These are phyloP conservation scores for Procavia capensis DNA, from an alignment of 2,113 vertebrate species.

Conservation along the genomic window DNA sequence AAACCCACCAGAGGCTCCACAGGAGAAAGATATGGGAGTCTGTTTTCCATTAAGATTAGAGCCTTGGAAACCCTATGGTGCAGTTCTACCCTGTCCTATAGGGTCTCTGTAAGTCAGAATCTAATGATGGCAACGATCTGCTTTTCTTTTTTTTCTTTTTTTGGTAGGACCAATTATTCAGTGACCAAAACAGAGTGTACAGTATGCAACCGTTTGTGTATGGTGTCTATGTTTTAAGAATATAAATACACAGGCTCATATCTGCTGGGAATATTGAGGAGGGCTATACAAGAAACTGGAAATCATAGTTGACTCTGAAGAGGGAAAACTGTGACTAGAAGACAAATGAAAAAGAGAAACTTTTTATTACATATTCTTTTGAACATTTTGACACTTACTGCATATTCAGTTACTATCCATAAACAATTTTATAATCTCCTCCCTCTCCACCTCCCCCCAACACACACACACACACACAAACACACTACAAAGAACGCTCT, in stretches of 20 bases:
- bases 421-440: background rate
- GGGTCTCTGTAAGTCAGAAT: background rate
- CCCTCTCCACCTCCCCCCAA: background rate
- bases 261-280: slow-evolving; percentile 17
- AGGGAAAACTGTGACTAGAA: background rate
- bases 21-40: background rate
- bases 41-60: background rate
- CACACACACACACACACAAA: background rate
- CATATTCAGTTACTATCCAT: background rate
- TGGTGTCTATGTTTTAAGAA: background rate
- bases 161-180: background rate
- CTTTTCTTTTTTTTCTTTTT: background rate
- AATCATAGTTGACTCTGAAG: background rate
- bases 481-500: slow-evolving; percentile 55
- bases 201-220: background rate
- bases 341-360: background rate
- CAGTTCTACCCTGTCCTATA: background rate
- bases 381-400: slow-evolving; percentile 38
- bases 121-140: background rate
- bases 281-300: background rate
- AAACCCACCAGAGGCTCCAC: background rate
- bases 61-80: background rate
- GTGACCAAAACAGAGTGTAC: background rate
- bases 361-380: slow-evolving; percentile 46
- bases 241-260: background rate